These are phyloP conservation scores for Zaprionus bogoriensis DNA, from an alignment of 2,888 invertebrate species.

Conservation along the genomic window DNA sequence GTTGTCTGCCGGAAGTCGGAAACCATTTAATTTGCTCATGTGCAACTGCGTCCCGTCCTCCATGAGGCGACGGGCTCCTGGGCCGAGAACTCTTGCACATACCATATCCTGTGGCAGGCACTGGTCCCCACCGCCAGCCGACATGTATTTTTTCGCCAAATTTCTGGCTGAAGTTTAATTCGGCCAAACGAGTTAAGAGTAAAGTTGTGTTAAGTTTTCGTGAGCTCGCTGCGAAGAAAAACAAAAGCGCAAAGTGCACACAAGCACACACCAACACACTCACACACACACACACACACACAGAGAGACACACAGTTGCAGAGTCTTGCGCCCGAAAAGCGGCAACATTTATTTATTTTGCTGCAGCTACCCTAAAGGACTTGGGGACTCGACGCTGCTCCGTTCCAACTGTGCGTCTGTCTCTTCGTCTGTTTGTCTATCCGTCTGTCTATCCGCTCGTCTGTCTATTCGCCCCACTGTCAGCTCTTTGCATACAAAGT, in stretches of 20 bases:
- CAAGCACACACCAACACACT: constrained; percentile 16
- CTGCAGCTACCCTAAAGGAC: constrained; percentile 56
- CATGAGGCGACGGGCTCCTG: constrained; percentile 16
- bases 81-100: constrained; percentile 3
- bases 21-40: constrained; percentile 77
- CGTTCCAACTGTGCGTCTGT: constrained; percentile 14
- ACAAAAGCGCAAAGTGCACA: constrained; percentile 59
- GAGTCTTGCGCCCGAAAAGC: constrained; percentile 42
- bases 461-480: constrained; percentile 31
- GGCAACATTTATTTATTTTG: constrained; percentile 75
- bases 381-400: constrained; percentile 33
- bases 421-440: constrained; percentile 17
- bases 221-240: constrained; percentile 55
- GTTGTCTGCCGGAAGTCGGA: constrained; percentile 74
- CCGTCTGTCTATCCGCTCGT: constrained; percentile 29
- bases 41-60: constrained; percentile 64
- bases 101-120: constrained; percentile 56
- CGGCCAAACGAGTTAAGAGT: constrained; percentile 76
- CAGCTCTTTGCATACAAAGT: constrained; percentile 65
- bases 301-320: neutral
- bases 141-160: constrained; percentile 26
- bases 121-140: constrained; percentile 11
- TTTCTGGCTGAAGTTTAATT: constrained; percentile 74
- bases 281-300: neutral
- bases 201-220: constrained; percentile 76